Evolutionary conservation across 2,888 invertebrate genomes (phyloP).

Genomic region (Tetragonisca angustula): DNA sequence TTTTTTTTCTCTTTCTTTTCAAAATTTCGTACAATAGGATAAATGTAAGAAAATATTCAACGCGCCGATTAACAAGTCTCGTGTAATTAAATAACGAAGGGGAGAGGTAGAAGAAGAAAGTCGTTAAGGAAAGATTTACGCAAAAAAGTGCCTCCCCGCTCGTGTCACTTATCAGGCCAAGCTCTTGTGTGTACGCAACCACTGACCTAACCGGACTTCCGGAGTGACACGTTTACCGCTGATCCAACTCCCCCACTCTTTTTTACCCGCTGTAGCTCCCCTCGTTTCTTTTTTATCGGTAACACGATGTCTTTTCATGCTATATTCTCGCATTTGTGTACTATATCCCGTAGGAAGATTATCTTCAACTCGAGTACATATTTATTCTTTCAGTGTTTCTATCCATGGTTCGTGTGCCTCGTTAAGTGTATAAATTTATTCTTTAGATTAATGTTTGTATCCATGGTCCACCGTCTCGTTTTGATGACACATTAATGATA

Average conservation of each 20-base stretch:
- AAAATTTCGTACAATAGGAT: neutral
- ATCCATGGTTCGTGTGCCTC: no score
- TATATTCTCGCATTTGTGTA: no score
- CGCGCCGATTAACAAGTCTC: neutral
- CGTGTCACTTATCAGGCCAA: conserved; percentile 29
- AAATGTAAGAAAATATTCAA: neutral
- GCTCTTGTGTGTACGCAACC: conserved; percentile 40
- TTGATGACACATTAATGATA: no score
- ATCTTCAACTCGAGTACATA: no score
- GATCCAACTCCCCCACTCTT: conserved; percentile 3
- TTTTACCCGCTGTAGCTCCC: neutral
- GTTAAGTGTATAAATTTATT: no score
- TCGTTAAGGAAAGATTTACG: conserved; percentile 27
- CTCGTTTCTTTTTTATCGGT: neutral
- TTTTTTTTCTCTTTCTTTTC: neutral
- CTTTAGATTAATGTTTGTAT: no score
- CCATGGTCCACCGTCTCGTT: no score
- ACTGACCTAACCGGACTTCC: conserved; percentile 47
- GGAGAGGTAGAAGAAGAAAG: neutral
- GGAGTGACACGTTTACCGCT: conserved; percentile 32
- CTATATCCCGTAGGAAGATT: no score
- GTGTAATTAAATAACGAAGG: neutral
- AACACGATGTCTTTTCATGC: neutral
- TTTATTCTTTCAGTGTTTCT: no score
- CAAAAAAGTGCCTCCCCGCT: conserved; percentile 35